Conservation (phyloP, 2,113 vertebrate genomes). For the Chaenogobius annularis region DNA sequence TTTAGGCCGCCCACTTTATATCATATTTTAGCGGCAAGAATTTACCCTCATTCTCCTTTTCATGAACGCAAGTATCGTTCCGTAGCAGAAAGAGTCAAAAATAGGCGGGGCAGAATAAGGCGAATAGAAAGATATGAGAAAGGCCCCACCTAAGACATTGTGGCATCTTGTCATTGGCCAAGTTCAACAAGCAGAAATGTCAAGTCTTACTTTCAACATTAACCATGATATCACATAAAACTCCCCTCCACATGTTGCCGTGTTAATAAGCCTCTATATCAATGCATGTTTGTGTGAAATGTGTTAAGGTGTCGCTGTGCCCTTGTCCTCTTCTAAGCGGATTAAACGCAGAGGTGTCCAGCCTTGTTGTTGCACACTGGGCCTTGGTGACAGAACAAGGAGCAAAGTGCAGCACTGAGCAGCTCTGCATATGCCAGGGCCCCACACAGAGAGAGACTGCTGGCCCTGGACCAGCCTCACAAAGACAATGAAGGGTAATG, state of each 20-base stretch:
- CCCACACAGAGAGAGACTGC: slow-evolving; percentile 41
- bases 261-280: not conserved
- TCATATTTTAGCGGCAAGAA: no score
- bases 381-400: slow-evolving; percentile 44
- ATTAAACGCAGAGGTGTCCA: slow-evolving; percentile 52
- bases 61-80: no score
- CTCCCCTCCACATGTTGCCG: not conserved
- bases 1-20: no score
- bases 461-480: slow-evolving; percentile 35
- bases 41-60: no score
- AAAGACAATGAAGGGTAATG: slow-evolving; percentile 62
- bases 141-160: no score
- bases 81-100: no score
- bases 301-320: slow-evolving; percentile 25
- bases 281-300: slow-evolving; percentile 17
- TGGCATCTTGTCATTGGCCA: no score
- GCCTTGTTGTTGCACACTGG: slow-evolving; percentile 47
- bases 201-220: no score
- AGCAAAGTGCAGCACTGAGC: slow-evolving; percentile 49
- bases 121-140: no score
- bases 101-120: no score
- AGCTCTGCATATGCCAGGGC: slow-evolving; percentile 24
- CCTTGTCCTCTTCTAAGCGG: slow-evolving; percentile 35
- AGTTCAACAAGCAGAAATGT: no score
- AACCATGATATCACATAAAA: not conserved